phyloP scores from a whole-genome alignment of 1,140 invertebrate genomes.

The Aphis gossypii region DNA sequence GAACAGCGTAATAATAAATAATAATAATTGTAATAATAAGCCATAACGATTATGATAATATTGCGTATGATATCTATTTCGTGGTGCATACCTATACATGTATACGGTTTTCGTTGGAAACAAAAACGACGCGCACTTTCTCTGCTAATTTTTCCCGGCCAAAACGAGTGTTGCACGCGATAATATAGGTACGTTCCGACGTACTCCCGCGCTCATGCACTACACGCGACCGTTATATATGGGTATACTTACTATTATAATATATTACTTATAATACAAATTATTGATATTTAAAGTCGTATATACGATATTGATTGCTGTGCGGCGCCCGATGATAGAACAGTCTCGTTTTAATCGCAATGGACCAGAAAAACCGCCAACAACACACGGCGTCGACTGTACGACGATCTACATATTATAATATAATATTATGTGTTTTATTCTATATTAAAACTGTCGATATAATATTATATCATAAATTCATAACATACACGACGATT shows the following conservation, averaged over 20 bases:
- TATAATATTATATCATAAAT: not conserved
- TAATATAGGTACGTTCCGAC: not conserved
- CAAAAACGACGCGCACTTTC: constrained; percentile 31
- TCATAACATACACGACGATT: not conserved
- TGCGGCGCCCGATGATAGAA: not conserved
- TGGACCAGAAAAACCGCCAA: constrained; percentile 44
- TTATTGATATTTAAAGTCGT: not conserved
- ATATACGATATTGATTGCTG: no score
- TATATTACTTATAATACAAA: not conserved
- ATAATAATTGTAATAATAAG: not conserved
- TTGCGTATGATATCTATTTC: not conserved
- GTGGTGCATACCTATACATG: not conserved
- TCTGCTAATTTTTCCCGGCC: not conserved
- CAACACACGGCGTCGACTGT: no score
- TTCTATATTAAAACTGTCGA: not conserved
- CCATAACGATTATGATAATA: constrained; percentile 19
- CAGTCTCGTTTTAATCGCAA: constrained; percentile 28
- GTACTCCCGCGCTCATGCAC: not conserved
- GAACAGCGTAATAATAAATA: no score
- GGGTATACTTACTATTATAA: not conserved
- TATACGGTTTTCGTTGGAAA: not conserved
- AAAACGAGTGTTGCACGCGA: not conserved
- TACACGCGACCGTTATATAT: not conserved
- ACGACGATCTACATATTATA: not conserved
- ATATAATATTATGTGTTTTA: not conserved